Evolutionary conservation across 30 jellyfish, hydroid and myxozoan genomes (phyloP), one percentile per base, ranked within the genome.

Genomic region (Sanderia malayensis): DNA sequence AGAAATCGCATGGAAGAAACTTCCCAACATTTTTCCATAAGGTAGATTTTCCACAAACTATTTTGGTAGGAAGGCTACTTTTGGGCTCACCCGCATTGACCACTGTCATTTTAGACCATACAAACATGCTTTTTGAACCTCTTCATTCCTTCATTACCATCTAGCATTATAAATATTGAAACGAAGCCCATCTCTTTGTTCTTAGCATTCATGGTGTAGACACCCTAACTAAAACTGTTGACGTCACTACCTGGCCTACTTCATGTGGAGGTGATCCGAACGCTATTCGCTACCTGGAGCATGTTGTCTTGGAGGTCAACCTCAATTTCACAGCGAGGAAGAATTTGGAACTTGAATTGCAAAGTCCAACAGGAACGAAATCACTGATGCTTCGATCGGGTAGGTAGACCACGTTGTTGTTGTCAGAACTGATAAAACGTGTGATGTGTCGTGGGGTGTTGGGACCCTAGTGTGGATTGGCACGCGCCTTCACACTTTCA

Each of bases 331-430:
- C 74, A 17, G n/a, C 25, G 34, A 59, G 80, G 29, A 44, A 21
- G 6, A 0, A 3, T 29, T 18, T 77, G 59, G 81, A 77, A 49
- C 33, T 77, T 24, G 81, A 62, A 17, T 0, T 77, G 31, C 29
- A 44, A 27, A 31, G 63, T 62, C 95, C 75, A 1, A 49, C 71
- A 29, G 82, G 84, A 44, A 69, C 81, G 47, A 34, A 44, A 25
- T 84, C 95, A 0, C n/a, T 73, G 1, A 41, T 74, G 47, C 88
- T 84, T 49, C 89, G 84, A 4, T 37, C 52, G 13, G 52, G 52
- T 37, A 37, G 10, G 52, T 37, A 37, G n/a, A n/a, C n/a, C n/a
- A n/a, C n/a, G n/a, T n/a, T n/a, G n/a, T n/a, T n/a, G n/a, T n/a
- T n/a, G n/a, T n/a, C n/a, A n/a, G n/a, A n/a, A n/a, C n/a, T n/a